Conservation (phyloP, 2,888 invertebrate genomes). For the Agrotis segetum region DNA sequence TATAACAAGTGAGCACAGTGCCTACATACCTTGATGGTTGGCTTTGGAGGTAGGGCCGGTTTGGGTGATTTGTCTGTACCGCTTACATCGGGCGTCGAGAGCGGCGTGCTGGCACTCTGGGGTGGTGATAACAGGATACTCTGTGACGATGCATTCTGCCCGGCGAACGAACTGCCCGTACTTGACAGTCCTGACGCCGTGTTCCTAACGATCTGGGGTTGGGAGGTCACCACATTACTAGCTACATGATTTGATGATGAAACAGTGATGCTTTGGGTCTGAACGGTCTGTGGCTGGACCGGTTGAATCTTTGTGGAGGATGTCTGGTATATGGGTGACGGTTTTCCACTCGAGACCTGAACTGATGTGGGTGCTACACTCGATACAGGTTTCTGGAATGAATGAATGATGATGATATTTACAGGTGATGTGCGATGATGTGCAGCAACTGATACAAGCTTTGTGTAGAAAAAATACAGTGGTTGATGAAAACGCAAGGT, state of each 20-base stretch:
- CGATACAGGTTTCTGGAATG: conserved; percentile 95
- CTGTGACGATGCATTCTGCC: conserved; percentile 83
- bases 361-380: conserved; percentile 96
- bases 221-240: conserved; percentile 86
- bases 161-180: conserved; percentile 84
- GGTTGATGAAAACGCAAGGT: not conserved
- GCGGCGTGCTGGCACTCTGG: conserved; percentile 91
- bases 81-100: conserved; percentile 90
- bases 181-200: conserved; percentile 89
- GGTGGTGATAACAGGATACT: conserved; percentile 91
- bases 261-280: conserved; percentile 83
- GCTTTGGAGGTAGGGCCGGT: conserved; percentile 96
- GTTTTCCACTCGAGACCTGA: conserved; percentile 92
- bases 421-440: conserved; percentile 78
- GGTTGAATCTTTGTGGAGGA: conserved; percentile 95
- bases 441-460: conserved; percentile 57
- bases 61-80: conserved; percentile 91
- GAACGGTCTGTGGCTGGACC: conserved; percentile 94
- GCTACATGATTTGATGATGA: conserved; percentile 84
- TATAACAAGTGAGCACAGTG: conserved; percentile 8
- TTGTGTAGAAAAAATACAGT: conserved; percentile 8
- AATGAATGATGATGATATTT: conserved; percentile 88
- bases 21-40: conserved; percentile 91
- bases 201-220: conserved; percentile 90
- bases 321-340: conserved; percentile 95